Base-by-base conservation (phyloP, 2,797 vertebrate genomes). In the Orestias chungarensis region DNA sequence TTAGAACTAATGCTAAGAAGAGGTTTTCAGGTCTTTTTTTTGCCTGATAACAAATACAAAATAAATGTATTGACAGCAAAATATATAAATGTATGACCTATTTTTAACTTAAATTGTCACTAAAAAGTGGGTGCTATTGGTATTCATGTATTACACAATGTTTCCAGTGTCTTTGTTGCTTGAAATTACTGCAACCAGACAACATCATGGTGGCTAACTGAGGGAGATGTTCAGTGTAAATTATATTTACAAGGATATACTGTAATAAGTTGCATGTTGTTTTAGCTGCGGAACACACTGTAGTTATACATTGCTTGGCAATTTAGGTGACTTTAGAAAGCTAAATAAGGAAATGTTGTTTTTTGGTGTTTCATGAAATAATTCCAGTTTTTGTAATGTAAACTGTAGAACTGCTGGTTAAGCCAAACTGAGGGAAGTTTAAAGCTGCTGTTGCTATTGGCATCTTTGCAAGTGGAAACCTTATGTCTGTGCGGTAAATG, bases 401-500 rank as follows among this genome's bases (percentile, higher is more conserved):
- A 88, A 76, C 74, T 71, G 68, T 68, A 78, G 76, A 87, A 61
- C 49, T 70, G 47, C 33, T 76, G 78, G 68, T 57, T 72, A 67
- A 75, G 61, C 57, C n/a, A 35, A 61, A 82, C 78, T 85, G 80
- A 82, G 68, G 50, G 68, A 82, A 87, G 79, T 54, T 33, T 64
- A 79, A 73, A 81, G 84, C 68, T 1, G 6, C 62, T 90, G 88
- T 89, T 92, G 76, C 74, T 84, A 66, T 91, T 93, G 92, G 91
- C 87, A 27, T 76, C 40, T 73, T n/a, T 2, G 57, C 25, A 66
- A 66, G 80, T 91, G 89, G 89, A 89, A 92, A 92, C 86, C 84
- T 84, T 73, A 74, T 79, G 85, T 89, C 89, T 88, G 75, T 69
- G 57, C 38, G 54, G 81, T 84, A 75, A 77, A 78, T 82, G 87